Percentiles rank a stretch among this genome's conserved stretches.
These are phyloP conservation scores for Channa maculata DNA, from an alignment of 2,113 vertebrate species.

Conservation along the genomic window DNA sequence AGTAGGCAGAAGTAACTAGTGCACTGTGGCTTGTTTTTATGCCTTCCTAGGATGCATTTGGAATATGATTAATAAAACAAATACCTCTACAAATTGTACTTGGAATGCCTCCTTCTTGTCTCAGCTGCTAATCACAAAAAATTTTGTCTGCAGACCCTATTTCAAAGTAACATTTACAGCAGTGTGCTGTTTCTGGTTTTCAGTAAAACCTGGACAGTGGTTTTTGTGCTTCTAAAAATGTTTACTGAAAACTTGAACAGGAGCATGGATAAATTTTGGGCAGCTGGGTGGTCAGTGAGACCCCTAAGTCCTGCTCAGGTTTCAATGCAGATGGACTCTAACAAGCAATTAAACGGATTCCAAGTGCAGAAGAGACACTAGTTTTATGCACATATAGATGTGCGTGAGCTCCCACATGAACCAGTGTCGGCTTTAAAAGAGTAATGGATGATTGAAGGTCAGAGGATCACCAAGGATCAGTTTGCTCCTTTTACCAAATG, in stretches of 20 bases:
- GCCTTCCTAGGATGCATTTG: conserved; percentile 5
- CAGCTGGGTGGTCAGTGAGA: conserved; percentile 41
- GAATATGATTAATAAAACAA: neutral
- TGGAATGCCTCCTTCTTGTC: neutral
- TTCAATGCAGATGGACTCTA: conserved; percentile 65
- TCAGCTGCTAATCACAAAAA: conserved; percentile 23
- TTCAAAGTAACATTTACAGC: conserved; percentile 11
- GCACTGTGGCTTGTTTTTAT: neutral
- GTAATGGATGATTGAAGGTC: conserved; percentile 50
- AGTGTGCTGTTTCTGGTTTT: conserved; percentile 9
- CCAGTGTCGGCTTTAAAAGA: conserved; percentile 9
- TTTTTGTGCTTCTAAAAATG: conserved; percentile 1
- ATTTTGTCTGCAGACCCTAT: neutral
- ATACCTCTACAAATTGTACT: neutral
- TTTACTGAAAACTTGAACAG: conserved; percentile 29
- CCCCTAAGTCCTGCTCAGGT: conserved; percentile 51
- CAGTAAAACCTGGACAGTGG: conserved; percentile 22
- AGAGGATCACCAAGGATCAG: conserved; percentile 23
- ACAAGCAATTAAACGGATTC: conserved; percentile 51
- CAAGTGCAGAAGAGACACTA: conserved; percentile 15
- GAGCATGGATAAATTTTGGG: conserved; percentile 15
- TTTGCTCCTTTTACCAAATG: conserved; percentile 26
- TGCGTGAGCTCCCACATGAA: conserved; percentile 25
- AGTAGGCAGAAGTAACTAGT: conserved; percentile 9
- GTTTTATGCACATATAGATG: conserved; percentile 50